Conservation (phyloP, 2,113 vertebrate genomes). For the Pipa parva region DNA sequence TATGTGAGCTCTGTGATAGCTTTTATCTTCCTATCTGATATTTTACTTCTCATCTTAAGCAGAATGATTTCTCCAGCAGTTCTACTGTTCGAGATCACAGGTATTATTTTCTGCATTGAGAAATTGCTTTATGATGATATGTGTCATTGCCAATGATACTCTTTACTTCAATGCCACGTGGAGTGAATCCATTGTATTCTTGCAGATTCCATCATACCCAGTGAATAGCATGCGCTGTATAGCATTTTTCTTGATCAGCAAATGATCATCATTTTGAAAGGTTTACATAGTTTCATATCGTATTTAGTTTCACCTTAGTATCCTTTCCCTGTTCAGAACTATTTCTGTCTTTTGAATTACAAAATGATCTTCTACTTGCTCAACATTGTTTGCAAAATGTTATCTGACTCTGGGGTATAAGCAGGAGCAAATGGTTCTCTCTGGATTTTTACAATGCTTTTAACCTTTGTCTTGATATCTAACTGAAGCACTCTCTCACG, state of each 20-base stretch:
- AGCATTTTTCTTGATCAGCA: not conserved
- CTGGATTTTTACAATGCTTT: slow-evolving; percentile 44
- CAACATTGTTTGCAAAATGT: slow-evolving; percentile 47
- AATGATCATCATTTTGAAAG: not conserved
- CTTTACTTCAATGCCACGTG: not conserved
- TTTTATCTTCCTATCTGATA: not conserved
- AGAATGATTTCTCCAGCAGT: not conserved
- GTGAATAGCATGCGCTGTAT: not conserved
- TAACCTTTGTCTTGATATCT: slow-evolving; percentile 57
- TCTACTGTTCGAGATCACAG: not conserved
- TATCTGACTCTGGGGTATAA: slow-evolving; percentile 46
- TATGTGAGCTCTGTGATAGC: not conserved
- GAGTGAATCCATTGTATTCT: slow-evolving; percentile 1
- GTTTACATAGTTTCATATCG: slow-evolving; percentile 1
- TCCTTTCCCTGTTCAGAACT: slow-evolving; percentile 45
- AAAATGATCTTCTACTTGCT: slow-evolving; percentile 46
- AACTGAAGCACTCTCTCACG: slow-evolving; percentile 36
- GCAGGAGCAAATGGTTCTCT: slow-evolving; percentile 35
- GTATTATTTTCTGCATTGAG: not conserved
- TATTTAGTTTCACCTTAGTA: slow-evolving; percentile 43
- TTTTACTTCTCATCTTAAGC: not conserved
- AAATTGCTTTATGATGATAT: slow-evolving; percentile 12
- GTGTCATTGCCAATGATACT: not conserved
- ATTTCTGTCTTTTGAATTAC: slow-evolving; percentile 42
- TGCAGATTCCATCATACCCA: not conserved